Percentiles rank a stretch among this genome's conserved stretches.
Conservation (phyloP, 2,113 vertebrate species). For the Burhinus bistriatus region DNA sequence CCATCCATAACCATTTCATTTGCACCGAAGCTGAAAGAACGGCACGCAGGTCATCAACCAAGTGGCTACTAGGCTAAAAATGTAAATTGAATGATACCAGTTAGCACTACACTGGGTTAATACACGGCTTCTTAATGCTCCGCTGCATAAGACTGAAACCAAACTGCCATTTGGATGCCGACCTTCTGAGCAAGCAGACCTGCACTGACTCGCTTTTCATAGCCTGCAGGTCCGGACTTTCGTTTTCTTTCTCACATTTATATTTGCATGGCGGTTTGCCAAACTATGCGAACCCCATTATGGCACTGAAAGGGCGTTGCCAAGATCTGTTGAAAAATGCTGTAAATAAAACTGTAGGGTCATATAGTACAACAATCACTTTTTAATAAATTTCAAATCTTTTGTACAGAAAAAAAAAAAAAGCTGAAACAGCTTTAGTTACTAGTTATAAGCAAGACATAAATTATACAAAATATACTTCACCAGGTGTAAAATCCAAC, state of each 20-base stretch:
- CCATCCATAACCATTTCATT: accelerated
- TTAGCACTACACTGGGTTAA: neutral
- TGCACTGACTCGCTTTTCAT: neutral
- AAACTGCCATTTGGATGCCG: neutral
- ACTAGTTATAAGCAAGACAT: neutral
- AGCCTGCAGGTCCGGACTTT: neutral
- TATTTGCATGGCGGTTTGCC: neutral
- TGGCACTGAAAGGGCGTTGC: neutral
- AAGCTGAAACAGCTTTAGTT: neutral
- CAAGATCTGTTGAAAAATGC: neutral
- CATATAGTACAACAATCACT: neutral
- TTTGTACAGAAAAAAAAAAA: neutral
- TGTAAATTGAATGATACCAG: neutral
- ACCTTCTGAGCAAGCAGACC: neutral
- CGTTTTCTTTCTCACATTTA: neutral
- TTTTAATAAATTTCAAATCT: neutral
- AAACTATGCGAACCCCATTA: neutral
- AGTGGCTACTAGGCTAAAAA: neutral
- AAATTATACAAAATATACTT: neutral
- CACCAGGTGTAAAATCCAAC: neutral
- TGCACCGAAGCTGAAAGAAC: neutral
- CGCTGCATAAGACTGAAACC: neutral
- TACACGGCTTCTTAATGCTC: neutral
- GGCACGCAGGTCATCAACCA: neutral
- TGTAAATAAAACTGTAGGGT: neutral